These are phyloP conservation scores for Salvelinus fontinalis DNA, from an alignment of 2,113 vertebrate species.

Conservation along the genomic window DNA sequence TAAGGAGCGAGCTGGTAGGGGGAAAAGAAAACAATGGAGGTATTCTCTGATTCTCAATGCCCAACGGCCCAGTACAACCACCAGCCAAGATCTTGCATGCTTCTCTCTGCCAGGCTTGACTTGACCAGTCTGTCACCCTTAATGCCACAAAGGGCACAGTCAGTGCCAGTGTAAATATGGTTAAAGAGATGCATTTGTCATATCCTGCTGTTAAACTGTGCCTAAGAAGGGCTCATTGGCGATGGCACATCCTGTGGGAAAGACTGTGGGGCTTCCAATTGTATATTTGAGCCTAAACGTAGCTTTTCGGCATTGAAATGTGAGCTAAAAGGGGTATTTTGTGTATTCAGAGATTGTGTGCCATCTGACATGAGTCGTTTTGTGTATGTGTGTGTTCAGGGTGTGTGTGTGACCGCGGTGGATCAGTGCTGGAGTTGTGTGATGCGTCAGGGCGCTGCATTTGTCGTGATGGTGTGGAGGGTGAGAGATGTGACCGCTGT, in stretches of 20 bases:
- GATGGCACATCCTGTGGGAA: background rate
- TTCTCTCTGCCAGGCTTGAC: constrained; percentile 20
- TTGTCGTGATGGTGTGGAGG: constrained; percentile 76
- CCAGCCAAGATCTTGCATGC: constrained; percentile 41
- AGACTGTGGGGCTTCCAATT: constrained; percentile 13
- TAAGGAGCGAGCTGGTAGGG: constrained; percentile 18
- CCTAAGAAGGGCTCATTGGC: constrained; percentile 15
- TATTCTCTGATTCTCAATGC: constrained; percentile 9
- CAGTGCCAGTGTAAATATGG: constrained; percentile 16
- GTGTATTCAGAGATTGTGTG: background rate
- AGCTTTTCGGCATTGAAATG: background rate
- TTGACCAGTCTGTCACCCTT: constrained; percentile 20
- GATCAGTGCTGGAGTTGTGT: constrained; percentile 72
- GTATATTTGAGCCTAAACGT: background rate
- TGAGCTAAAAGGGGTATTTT: background rate
- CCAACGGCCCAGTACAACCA: constrained; percentile 4
- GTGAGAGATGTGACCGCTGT: constrained; percentile 79
- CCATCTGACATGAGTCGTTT: too few species aligned
- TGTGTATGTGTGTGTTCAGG: constrained; percentile 63
- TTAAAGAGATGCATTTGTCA: constrained; percentile 21
- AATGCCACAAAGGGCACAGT: background rate
- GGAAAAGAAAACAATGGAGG: constrained; percentile 29
- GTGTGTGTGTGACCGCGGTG: constrained; percentile 78
- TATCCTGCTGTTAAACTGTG: background rate
- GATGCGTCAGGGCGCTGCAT: constrained; percentile 78